Conservation (phyloP, 2,888 invertebrate species). For the Lycaena phlaeas region DNA sequence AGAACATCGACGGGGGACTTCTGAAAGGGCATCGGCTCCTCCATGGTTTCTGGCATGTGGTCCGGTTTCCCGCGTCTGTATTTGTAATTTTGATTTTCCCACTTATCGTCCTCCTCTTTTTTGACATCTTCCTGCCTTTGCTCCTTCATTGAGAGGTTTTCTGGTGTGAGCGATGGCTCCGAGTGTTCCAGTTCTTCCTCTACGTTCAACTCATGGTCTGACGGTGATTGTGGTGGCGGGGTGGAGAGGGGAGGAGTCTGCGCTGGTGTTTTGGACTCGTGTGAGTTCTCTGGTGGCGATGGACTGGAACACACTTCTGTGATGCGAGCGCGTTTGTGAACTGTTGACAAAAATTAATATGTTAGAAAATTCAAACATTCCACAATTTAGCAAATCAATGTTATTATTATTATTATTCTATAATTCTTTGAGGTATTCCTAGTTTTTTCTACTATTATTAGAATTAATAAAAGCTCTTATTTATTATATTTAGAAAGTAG, state of each 20-base stretch:
- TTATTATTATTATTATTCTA: too few species aligned
- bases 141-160: constrained; percentile 87
- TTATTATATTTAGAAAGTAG: too few species aligned
- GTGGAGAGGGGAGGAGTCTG: constrained; percentile 44
- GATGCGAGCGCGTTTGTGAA: constrained; percentile 64
- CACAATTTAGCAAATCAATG: too few species aligned
- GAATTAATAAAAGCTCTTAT: too few species aligned
- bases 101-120: constrained; percentile 63
- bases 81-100: constrained; percentile 54
- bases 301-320: constrained; percentile 60
- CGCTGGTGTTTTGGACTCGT: constrained; percentile 45
- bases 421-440: too few species aligned
- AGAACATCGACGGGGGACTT: constrained; percentile 91
- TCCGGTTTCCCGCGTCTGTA: constrained; percentile 49
- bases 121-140: constrained; percentile 64
- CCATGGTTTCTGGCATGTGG: constrained; percentile 29
- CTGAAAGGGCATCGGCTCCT: constrained; percentile 41
- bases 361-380: too few species aligned
- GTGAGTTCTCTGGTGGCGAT: constrained; percentile 44
- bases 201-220: constrained; percentile 68
- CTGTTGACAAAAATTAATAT: constrained; percentile 40
- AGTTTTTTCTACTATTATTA: too few species aligned
- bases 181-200: constrained; percentile 70
- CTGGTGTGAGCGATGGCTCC: constrained; percentile 78
- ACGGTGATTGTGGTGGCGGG: constrained; percentile 59